A percentile compares a stretch with the other conserved stretches of the same genome.
These are phyloP conservation scores for Pecten maximus DNA, from an alignment of 2,888 invertebrate species.

Conservation along the genomic window DNA sequence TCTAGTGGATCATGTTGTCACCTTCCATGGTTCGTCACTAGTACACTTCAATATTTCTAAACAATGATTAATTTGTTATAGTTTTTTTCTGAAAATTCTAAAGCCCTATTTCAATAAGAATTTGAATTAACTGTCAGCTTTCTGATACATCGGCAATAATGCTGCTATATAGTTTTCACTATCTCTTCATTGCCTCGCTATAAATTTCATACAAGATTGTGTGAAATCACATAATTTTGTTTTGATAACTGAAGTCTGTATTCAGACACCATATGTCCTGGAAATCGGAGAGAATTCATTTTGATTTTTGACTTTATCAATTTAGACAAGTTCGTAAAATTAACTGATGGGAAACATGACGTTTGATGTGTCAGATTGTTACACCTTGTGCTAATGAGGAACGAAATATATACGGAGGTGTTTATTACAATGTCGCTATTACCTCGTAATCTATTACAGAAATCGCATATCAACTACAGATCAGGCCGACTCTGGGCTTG, in stretches of 20 bases:
- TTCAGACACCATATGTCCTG: neutral
- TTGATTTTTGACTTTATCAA: neutral
- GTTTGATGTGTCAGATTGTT: neutral
- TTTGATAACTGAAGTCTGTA: neutral
- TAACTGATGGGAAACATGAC: neutral
- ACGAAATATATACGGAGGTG: neutral
- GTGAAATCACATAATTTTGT: neutral
- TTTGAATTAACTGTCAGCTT: neutral
- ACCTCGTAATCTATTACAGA: neutral
- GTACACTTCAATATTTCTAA: neutral
- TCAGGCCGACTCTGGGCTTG: neutral
- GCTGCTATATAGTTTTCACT: neutral
- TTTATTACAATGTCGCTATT: too few species aligned
- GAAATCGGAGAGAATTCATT: neutral
- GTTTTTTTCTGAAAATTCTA: neutral
- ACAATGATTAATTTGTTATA: neutral
- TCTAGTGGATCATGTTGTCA: neutral
- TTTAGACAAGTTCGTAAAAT: slow-evolving; percentile 2
- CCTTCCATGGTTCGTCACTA: neutral
- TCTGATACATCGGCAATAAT: neutral
- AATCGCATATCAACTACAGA: neutral
- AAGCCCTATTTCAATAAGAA: neutral
- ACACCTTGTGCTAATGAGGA: neutral
- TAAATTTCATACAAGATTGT: neutral
- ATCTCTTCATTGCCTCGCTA: neutral